Evolutionary conservation across 2,113 vertebrate genomes (phyloP).

Genomic region (Tupaia tana): DNA sequence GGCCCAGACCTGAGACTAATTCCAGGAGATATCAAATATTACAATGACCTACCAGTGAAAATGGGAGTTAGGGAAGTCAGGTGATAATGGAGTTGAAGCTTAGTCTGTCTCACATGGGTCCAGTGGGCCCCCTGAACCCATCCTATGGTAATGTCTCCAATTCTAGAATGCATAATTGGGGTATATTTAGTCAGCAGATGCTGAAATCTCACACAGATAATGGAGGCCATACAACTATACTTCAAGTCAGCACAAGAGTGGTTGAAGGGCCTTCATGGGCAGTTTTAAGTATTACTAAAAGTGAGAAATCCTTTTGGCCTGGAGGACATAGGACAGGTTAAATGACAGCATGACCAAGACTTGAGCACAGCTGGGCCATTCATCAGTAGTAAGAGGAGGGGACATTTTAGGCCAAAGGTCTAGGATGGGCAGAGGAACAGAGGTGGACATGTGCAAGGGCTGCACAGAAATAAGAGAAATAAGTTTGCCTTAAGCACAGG

Average conservation of each 20-base stretch:
- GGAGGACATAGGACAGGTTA: rapidly evolving
- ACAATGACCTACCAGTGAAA: neutral
- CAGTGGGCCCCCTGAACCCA: neutral
- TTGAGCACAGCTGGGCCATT: neutral
- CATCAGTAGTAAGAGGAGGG: neutral
- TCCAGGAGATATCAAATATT: neutral
- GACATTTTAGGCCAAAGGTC: neutral
- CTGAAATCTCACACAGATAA: neutral
- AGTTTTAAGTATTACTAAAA: neutral
- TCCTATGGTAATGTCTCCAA: too few relatives aligned
- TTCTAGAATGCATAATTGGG: neutral
- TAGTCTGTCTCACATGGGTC: neutral
- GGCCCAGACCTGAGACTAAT: neutral
- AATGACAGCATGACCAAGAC: neutral
- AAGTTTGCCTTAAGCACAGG: neutral
- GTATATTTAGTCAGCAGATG: neutral
- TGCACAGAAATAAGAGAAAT: neutral
- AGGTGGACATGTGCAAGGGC: neutral
- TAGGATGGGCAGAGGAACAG: neutral
- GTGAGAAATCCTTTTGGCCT: neutral
- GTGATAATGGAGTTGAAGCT: neutral
- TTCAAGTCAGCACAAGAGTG: neutral
- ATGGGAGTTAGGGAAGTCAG: neutral
- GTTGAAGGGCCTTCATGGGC: neutral
- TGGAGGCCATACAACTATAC: neutral